Conservation (phyloP, 2,888 invertebrate genomes). For the Nematopogon swammerdamellus region DNA sequence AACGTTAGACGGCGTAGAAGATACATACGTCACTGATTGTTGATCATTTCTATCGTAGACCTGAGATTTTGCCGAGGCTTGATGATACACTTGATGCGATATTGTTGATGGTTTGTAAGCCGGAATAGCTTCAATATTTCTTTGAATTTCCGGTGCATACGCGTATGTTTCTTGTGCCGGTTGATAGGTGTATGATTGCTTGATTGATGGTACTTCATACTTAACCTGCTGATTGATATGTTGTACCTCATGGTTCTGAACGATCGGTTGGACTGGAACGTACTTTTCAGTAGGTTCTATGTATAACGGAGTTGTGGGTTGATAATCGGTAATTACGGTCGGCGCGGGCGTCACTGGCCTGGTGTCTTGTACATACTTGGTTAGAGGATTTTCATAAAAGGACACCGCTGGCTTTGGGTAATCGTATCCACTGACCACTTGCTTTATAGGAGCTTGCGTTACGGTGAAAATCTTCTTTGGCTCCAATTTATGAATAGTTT, state of each 20-base stretch:
- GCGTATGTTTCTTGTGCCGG: slow-evolving; percentile 25
- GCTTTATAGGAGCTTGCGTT: slow-evolving; percentile 26
- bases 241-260: slow-evolving; percentile 28
- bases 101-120: slow-evolving; percentile 27
- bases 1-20: slow-evolving; percentile 35
- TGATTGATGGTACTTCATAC: slow-evolving; percentile 21
- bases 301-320: slow-evolving; percentile 16
- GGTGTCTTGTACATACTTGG: slow-evolving; percentile 31
- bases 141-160: slow-evolving; percentile 40
- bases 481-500: slow-evolving; percentile 33
- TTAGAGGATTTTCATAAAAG: slow-evolving; percentile 35
- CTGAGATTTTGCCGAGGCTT: slow-evolving; percentile 18
- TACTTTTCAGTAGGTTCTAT: slow-evolving; percentile 7
- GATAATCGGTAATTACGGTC: slow-evolving; percentile 23
- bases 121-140: slow-evolving; percentile 24
- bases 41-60: slow-evolving; percentile 22
- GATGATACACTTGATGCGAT: slow-evolving; percentile 40
- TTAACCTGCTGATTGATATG: slow-evolving; percentile 24
- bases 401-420: slow-evolving; percentile 36
- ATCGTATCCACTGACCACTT: slow-evolving; percentile 16
- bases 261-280: slow-evolving; percentile 19
- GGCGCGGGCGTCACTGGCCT: slow-evolving; percentile 32
- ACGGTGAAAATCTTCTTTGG: slow-evolving; percentile 23
- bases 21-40: slow-evolving; percentile 26
- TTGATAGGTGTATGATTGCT: slow-evolving; percentile 19